Percentiles rank a stretch among this genome's conserved stretches.
Evolutionary conservation across 2,888 invertebrate species (phyloP).

Genomic region (Caenorhabditis wallacei): DNA sequence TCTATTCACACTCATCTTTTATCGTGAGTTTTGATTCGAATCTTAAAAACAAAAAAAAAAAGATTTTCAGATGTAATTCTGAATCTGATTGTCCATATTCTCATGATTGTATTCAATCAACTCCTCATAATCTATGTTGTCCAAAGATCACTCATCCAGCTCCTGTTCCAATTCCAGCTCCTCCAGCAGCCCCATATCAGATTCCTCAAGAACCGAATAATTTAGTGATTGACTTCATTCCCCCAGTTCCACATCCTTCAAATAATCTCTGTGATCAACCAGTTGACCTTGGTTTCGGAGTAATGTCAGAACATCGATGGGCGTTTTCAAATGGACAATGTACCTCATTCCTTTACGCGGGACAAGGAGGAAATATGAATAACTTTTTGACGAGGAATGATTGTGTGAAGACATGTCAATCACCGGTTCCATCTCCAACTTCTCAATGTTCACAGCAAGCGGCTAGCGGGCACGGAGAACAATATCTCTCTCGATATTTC

Average conservation of each 20-base stretch:
- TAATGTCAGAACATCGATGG: conserved; percentile 70
- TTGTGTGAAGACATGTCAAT: conserved; percentile 72
- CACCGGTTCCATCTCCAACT: conserved; percentile 36
- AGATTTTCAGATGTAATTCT: conserved; percentile 46
- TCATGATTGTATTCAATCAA: conserved; percentile 56
- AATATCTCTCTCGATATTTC: conserved; percentile 68
- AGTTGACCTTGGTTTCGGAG: conserved; percentile 64
- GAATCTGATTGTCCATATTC: conserved; percentile 48
- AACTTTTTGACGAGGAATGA: conserved; percentile 74
- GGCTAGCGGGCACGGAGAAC: conserved; percentile 65
- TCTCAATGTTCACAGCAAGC: conserved; percentile 61
- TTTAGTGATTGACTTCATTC: conserved; percentile 33
- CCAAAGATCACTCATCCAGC: conserved; percentile 13
- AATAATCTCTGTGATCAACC: conserved; percentile 68
- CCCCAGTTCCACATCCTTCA: conserved; percentile 24
- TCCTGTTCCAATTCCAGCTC: neutral
- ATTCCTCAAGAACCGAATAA: conserved; percentile 14
- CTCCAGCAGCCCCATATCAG: conserved; percentile 39
- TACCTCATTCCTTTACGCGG: conserved; percentile 71
- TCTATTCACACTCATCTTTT: conserved; percentile 58
- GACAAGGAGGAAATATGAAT: conserved; percentile 76
- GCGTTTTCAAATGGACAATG: conserved; percentile 68
- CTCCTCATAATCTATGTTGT: conserved; percentile 59
- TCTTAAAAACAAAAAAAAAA: neutral
- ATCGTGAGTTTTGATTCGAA: conserved; percentile 24